Evolutionary conservation across 30 jellyfish, hydroid and myxozoan species (phyloP).

Genomic region (Aurelia sp.): DNA sequence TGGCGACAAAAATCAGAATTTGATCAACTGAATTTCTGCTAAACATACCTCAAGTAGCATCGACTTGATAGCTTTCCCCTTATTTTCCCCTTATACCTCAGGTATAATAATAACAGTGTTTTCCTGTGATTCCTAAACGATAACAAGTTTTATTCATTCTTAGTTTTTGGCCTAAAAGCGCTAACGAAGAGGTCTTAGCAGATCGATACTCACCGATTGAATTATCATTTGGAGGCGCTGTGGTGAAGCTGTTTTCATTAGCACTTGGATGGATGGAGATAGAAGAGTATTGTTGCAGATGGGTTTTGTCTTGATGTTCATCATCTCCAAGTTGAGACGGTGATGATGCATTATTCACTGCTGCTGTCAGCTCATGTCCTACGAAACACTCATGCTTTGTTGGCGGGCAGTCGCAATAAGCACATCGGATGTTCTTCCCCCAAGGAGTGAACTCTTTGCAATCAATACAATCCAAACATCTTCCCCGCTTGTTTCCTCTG

Average conservation of each 20-base stretch:
- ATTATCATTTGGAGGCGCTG: background rate
- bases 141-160: too few species aligned
- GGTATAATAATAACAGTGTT: too few species aligned
- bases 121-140: too few species aligned
- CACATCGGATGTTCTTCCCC: constrained; percentile 62
- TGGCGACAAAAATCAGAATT: too few species aligned
- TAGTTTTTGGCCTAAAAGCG: too few species aligned
- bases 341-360: background rate
- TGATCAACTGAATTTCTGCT: too few species aligned
- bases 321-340: background rate
- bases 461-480: constrained; percentile 56
- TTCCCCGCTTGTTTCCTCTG: constrained; percentile 64
- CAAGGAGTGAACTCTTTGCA: constrained; percentile 47
- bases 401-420: constrained; percentile 68
- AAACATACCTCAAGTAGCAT: too few species aligned
- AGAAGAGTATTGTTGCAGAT: too few species aligned
- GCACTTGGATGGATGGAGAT: background rate
- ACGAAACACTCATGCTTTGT: constrained; percentile 36
- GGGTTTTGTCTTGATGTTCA: background rate
- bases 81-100: too few species aligned
- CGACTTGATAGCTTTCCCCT: too few species aligned
- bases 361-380: background rate
- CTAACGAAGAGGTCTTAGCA: too few species aligned
- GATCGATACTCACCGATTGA: too few species aligned
- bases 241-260: constrained; percentile 1